Base-by-base conservation (phyloP, 2,797 vertebrate species). In the Tokudaia tokunoshimensis region DNA sequence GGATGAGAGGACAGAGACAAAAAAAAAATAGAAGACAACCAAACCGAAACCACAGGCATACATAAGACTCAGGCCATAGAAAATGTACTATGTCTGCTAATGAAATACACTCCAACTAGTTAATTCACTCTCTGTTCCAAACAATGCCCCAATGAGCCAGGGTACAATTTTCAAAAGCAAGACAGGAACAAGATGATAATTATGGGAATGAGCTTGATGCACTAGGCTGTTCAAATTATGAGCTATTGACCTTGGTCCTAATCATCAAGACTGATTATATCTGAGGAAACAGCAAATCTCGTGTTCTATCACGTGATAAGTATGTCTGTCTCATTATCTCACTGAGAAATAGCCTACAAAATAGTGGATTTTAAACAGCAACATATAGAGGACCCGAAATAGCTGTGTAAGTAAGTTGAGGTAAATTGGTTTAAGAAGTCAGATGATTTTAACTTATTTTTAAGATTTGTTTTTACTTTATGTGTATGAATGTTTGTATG, bases 351-450 rank as follows among this genome's bases (percentile, higher is more conserved):
- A 83, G n/a, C 52, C 50, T 57, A 79, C 31, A 90, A 34, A 79
- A 47, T 29, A 72, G 80, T 94, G 26, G 10, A 31, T 95, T 91
- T 94, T 55, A 96, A 94, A 91, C 75, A 55, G 22, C 4, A 70
- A 17, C 57, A 50, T 24, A 12, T 15, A 67, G 61, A 78, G 15
- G 47, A 41, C 31, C 47, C 74, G 19, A 86, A 97, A 84, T 83
- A 50, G 1, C 4, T 52, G 14, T 5, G 19, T 44, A 78, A 55
- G 34, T 20, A 31, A 61, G 44, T 63, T 78, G 75, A 67, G 50
- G 22, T 52, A 31, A 88, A 44, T 14, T 85, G 61, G 34, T 72
- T 89, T 82, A 59, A 47, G 34, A 6, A 74, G 41, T 78, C 10
- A 63, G 84, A 63, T 44, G 22, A 63, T 96, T 90, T 85, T 59